Evolutionary conservation across 2,888 invertebrate species (phyloP).

Genomic region (Sinhomidia bicolor): DNA sequence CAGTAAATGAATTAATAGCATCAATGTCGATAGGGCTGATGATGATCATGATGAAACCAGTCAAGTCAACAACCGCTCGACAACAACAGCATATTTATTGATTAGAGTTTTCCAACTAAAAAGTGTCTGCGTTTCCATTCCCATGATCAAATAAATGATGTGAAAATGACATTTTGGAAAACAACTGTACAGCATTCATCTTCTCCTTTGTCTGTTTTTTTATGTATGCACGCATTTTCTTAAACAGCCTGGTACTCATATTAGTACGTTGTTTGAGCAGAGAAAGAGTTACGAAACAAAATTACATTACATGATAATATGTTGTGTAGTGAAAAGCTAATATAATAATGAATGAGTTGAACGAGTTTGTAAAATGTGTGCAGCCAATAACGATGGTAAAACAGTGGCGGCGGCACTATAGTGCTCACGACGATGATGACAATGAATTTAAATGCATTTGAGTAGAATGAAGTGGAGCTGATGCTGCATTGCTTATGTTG

Average conservation of each 20-base stretch:
- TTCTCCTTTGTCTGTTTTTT: neutral
- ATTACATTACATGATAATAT: slow-evolving; percentile 44
- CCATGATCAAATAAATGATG: slow-evolving; percentile 19
- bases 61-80: slow-evolving; percentile 8
- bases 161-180: slow-evolving; percentile 36
- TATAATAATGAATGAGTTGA: slow-evolving; percentile 50
- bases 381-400: slow-evolving; percentile 41
- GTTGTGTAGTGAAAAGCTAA: slow-evolving; percentile 22
- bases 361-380: slow-evolving; percentile 45
- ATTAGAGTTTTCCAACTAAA: slow-evolving; percentile 22
- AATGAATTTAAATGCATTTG: slow-evolving; percentile 63
- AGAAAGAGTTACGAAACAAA: slow-evolving; percentile 1
- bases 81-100: slow-evolving; percentile 2
- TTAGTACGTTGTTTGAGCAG: too few species aligned
- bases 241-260: neutral
- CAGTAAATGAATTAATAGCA: neutral
- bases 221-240: neutral
- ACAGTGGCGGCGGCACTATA: neutral
- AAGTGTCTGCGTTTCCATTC: slow-evolving; percentile 29
- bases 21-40: neutral
- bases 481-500: slow-evolving; percentile 45
- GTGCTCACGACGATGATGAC: slow-evolving; percentile 22
- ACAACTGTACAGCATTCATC: neutral
- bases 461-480: slow-evolving; percentile 52
- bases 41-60: slow-evolving; percentile 24